Conservation (phyloP, 2,797 vertebrate genomes). For the Holocentrus rufus region DNA sequence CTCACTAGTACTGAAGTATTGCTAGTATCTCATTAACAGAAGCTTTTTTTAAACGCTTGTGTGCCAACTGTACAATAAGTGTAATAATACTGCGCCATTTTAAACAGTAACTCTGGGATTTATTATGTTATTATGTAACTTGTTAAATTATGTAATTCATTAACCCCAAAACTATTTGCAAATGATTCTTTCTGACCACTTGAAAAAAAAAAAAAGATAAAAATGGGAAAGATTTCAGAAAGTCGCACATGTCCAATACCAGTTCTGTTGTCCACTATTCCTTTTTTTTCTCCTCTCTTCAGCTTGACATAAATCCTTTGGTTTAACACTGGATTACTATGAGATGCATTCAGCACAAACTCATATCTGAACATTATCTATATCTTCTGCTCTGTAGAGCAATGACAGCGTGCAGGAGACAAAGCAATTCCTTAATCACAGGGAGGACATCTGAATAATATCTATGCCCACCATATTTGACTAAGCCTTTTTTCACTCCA, state of each 20-base stretch:
- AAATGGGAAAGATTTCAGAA: background rate
- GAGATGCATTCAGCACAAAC: background rate
- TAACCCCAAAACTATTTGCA: background rate
- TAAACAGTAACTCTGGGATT: too few species aligned
- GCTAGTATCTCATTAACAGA: too few species aligned
- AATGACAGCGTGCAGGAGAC: background rate
- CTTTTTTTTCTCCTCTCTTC: background rate
- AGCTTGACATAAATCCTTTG: background rate
- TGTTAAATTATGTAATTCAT: too few species aligned
- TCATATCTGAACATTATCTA: background rate
- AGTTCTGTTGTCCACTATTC: background rate
- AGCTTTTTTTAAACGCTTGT: too few species aligned
- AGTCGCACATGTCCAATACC: background rate
- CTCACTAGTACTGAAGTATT: too few species aligned
- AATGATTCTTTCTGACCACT: background rate
- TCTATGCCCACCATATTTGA: background rate
- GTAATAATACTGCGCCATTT: too few species aligned
- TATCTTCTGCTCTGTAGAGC: conserved; percentile 1
- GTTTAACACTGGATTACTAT: background rate
- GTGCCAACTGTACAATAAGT: too few species aligned
- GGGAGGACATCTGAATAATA: background rate
- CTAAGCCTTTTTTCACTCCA: background rate
- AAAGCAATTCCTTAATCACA: background rate
- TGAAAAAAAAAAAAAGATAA: background rate
- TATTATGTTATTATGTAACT: too few species aligned